Conservation (phyloP, 2,797 vertebrate species). For the Cetoscarus ocellatus region DNA sequence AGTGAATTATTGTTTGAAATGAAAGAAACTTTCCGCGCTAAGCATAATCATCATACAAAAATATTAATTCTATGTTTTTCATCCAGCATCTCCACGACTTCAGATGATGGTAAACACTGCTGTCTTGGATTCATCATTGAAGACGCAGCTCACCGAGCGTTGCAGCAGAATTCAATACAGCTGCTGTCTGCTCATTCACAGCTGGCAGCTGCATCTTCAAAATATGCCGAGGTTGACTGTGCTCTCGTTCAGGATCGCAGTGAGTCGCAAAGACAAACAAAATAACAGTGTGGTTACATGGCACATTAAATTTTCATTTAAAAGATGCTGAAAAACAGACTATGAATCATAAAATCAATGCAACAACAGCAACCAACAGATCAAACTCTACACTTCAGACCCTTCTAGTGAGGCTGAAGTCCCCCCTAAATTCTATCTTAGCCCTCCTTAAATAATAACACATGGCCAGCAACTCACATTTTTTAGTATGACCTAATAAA, state of each 20-base stretch:
- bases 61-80: not conserved
- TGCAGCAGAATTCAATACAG: conserved; percentile 2
- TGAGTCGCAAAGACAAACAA: conserved; percentile 26
- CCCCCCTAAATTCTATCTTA: too few species aligned
- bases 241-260: conserved; percentile 4
- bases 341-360: conserved; percentile 47
- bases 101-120: not conserved
- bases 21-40: too few species aligned
- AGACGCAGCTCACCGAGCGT: conserved; percentile 5
- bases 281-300: conserved; percentile 39
- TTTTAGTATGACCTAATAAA: too few species aligned
- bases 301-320: conserved; percentile 65
- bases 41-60: conserved; percentile 5
- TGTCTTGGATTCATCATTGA: not conserved
- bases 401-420: too few species aligned
- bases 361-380: conserved; percentile 55
- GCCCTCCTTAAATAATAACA: too few species aligned
- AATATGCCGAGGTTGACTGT: conserved; percentile 10
- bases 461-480: too few species aligned
- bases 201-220: not conserved
- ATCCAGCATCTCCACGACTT: not conserved
- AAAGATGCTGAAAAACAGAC: conserved; percentile 36
- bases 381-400: conserved; percentile 24
- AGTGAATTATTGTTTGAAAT: conserved; percentile 43
- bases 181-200: not conserved